A percentile compares a stretch with the other conserved stretches of the same genome.
phyloP scores from a whole-genome alignment of 1,140 invertebrate species.

The Dendrolimus kikuchii region DNA sequence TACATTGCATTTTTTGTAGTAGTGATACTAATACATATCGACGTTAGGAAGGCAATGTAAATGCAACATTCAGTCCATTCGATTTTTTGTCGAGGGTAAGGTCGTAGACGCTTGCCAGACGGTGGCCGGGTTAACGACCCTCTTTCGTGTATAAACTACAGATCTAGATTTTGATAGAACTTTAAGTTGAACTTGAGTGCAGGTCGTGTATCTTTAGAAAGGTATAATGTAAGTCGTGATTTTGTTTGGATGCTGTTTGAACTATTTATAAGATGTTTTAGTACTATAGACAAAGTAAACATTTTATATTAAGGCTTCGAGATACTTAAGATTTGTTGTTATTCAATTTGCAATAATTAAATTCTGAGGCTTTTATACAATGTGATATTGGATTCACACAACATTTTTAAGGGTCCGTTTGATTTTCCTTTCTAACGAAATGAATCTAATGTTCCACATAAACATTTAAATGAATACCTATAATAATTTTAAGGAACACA shows the following conservation, averaged over 20 bases:
- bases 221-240: conserved; percentile 16
- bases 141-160: conserved; percentile 28
- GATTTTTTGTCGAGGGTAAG: conserved; percentile 11
- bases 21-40: too few relatives aligned
- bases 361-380: too few relatives aligned
- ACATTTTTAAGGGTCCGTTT: too few relatives aligned
- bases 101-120: conserved; percentile 44
- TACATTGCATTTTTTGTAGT: conserved; percentile 12
- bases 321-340: not conserved
- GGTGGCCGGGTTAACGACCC: conserved; percentile 27
- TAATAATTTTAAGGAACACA: too few relatives aligned
- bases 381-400: too few relatives aligned
- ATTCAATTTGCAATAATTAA: too few relatives aligned
- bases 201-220: conserved; percentile 7
- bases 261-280: too few relatives aligned
- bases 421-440: too few relatives aligned
- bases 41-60: not conserved
- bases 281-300: too few relatives aligned
- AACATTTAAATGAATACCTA: too few relatives aligned
- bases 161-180: conserved; percentile 22
- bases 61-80: not conserved
- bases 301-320: not conserved
- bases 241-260: not conserved
- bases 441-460: too few relatives aligned
- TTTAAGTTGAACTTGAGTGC: conserved; percentile 15